Base-by-base conservation (phyloP, 2,113 vertebrate species). In the Oreotrochilus melanogaster region DNA sequence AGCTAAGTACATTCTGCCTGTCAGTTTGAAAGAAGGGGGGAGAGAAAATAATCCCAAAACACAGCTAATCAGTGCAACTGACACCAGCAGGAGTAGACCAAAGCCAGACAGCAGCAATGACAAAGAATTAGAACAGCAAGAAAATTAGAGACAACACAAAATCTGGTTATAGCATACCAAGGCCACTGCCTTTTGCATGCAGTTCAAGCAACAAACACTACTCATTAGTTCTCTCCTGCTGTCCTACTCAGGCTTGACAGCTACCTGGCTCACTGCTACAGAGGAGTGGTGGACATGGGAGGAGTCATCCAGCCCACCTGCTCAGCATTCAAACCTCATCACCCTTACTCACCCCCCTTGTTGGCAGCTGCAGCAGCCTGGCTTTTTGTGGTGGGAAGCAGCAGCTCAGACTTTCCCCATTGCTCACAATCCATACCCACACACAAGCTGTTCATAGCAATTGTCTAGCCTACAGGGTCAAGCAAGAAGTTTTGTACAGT, bases 291-390 rank as follows among this genome's bases (percentile, higher is more conserved):
- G 9, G 33, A 88, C 45, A 47, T 73, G 67, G 83, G 83, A 62
- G 76, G 86, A 86, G 76, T 7, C 4, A 4, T 45, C 25, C 85
- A 83, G 67, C 67, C 78, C 57, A 91, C 61, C 8, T 7, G 3
- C n/a, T 90, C 78, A 93, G 15, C 19, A 80, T 76, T 79, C 74
- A 66, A 88, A 96, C 27, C 61, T 86, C 70, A 71, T 37, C 74
- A 62, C 61, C 67, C 42, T 66, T 65, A 62, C 53, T 61, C 33
- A 50, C 33, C 53, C 85, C 35, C 22, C 31, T 61, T 27, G 17
- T 11, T 57, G 54, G 50, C 66, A 93, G 78, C 66, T 89, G 65
- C 54, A 89, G 57, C 61, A 69, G 81, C 42, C 45, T 61, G 39
- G 18, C 18, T 91, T 79, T 91, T 48, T 64, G 50, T 28, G 23